A percentile compares a stretch with the other conserved stretches of the same genome.
These are phyloP conservation scores for Lacanobia wlatinum DNA, from an alignment of 2,888 invertebrate genomes.

Conservation along the genomic window DNA sequence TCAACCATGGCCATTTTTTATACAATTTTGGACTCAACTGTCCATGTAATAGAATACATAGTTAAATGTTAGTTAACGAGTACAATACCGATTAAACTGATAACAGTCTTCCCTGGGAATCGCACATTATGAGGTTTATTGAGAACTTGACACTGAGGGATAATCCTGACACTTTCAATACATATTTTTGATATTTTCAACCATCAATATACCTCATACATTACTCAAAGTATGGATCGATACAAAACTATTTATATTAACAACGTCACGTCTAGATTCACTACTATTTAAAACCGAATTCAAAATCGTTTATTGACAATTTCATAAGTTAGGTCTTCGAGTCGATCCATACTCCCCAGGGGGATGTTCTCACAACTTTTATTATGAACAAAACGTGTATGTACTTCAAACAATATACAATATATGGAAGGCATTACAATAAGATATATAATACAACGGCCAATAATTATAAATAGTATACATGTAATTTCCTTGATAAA, in stretches of 20 bases:
- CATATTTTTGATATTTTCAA: background rate
- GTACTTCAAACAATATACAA: slow-evolving; percentile 64
- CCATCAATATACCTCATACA: slow-evolving; percentile 26
- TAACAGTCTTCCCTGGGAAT: slow-evolving; percentile 47
- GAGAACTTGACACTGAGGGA: background rate
- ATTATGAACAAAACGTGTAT: slow-evolving; percentile 60
- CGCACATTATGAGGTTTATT: slow-evolving; percentile 31
- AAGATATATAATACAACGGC: slow-evolving; percentile 62
- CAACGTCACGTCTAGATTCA: slow-evolving; percentile 39
- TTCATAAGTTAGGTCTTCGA: slow-evolving; percentile 57
- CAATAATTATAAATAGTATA: slow-evolving; percentile 64
- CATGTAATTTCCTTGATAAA: slow-evolving; percentile 61
- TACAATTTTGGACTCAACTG: slow-evolving; percentile 58
- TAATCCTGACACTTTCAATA: background rate
- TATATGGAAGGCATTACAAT: slow-evolving; percentile 60
- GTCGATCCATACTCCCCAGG: slow-evolving; percentile 57
- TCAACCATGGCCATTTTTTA: slow-evolving; percentile 61
- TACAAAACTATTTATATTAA: slow-evolving; percentile 25
- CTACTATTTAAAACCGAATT: slow-evolving; percentile 30
- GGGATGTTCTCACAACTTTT: slow-evolving; percentile 35
- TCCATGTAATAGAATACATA: slow-evolving; percentile 58
- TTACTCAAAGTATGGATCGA: slow-evolving; percentile 47
- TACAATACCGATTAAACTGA: slow-evolving; percentile 56
- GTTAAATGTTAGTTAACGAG: slow-evolving; percentile 54
- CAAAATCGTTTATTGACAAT: slow-evolving; percentile 60